phyloP scores from a whole-genome alignment of 2,113 vertebrate genomes.

The Heptranchias perlo region DNA sequence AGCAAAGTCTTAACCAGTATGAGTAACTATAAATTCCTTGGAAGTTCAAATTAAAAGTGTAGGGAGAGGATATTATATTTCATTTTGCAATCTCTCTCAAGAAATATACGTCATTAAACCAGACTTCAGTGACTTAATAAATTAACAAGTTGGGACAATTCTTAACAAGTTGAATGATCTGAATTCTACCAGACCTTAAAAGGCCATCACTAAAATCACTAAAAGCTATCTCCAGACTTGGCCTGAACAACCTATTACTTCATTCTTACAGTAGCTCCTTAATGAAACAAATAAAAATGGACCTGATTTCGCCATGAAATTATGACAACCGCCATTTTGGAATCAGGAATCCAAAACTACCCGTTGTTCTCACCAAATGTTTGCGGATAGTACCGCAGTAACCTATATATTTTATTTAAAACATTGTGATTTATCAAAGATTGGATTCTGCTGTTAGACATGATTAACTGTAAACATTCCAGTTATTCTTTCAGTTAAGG shows the following conservation, averaged over 20 bases:
- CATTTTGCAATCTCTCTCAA: background rate
- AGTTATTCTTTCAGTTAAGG: background rate
- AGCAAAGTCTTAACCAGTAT: background rate
- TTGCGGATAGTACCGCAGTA: background rate
- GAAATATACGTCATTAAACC: too few relatives aligned
- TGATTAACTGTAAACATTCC: background rate
- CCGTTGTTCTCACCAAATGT: background rate
- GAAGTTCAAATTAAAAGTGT: background rate
- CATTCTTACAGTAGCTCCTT: background rate
- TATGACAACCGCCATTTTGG: background rate
- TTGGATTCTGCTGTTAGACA: background rate
- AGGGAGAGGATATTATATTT: background rate
- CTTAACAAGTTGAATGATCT: background rate
- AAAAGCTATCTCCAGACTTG: background rate
- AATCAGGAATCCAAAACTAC: background rate
- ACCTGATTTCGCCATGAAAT: background rate
- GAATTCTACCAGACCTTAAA: background rate
- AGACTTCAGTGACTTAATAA: background rate
- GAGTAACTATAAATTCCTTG: background rate
- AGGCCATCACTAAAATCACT: background rate
- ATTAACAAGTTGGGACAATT: background rate
- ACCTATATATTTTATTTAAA: background rate
- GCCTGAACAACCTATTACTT: background rate
- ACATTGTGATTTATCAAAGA: background rate
- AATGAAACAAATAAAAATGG: constrained; percentile 17